Evolutionary conservation across 2,888 invertebrate species (phyloP), one percentile per base, ranked within the genome.

Genomic region (Synergus gifuensis): DNA sequence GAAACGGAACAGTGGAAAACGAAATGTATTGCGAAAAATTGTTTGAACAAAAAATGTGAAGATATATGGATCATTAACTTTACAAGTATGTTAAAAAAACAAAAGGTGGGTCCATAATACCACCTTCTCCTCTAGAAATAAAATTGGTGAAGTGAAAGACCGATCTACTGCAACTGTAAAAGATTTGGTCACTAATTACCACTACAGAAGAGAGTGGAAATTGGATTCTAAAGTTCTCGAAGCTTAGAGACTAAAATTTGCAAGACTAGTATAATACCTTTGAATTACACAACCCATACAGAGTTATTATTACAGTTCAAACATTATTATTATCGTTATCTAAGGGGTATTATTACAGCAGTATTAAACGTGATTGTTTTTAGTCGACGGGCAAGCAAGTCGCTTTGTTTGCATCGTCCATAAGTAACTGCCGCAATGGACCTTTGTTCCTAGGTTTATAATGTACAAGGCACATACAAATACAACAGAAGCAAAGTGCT

Each of bases 401-500:
- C 14, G 46, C 69, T 73, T 73, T 73, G 69, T 73, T 49, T 73
- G 22, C 69, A 73, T 73, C 28, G 69, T 16, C 14, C 69, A 36
- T 73, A 73, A 73, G 69, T 54, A 73, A 73, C 69, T 46, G 49
- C 54, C 49, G 69, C 69, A 73, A 54, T 73, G 36, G 49, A 28
- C 22, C 69, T 73, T 73, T 73, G 69, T 73, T 73, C 46, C 69
- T 36, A 49, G 36, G 54, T 49, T 73, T 73, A 46, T 49, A 73
- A 73, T 73, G 69, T 49, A 73, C 49, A 36, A 49, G 54, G 54
- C 69, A 73, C 28, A 28, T 46, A 54, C 54, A 54, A 73, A 73
- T 73, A 73, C 28, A 49, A 46, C 28, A 49, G 69, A 28, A 73
- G 49, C 49, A 79, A 78, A 81, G 81, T 78, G 77, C 78, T 81